Base-by-base conservation (phyloP, 2,113 vertebrate species). In the Clarias magur region DNA sequence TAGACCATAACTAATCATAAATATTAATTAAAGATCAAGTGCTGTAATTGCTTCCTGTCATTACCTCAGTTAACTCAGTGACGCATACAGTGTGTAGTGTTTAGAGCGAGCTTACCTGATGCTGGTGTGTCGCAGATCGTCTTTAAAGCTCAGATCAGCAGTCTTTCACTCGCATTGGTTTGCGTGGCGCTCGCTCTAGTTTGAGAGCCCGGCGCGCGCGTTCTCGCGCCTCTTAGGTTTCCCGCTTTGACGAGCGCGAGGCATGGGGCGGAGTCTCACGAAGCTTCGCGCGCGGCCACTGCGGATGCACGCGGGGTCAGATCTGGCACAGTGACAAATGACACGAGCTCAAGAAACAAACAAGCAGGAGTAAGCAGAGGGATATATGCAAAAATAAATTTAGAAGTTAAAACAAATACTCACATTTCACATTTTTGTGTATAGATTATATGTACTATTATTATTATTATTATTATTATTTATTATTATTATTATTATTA, bases 171-270 rank as follows among this genome's bases (percentile, higher is more conserved):
- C 53, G 53, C 53, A 8, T 13, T 78, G 75, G 11, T 16, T 56
- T 78, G 12, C 2, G 48, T 78, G 75, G 25, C 48, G 73, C 21
- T 78, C 25, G 75, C 53, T 23, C 75, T 54, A 12, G 7, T 27
- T n/a, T 48, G 42, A 48, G 75, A 54, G 42, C 53, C 19, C 34
- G 9, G 70, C 38, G 38, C 19, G 70, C 72, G 72, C 72, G 72
- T 75, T 10, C 72, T 23, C 72, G 72, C 34, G 38, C 38, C 72
- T 3, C 23, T 12, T 21, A 48, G 21, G 48, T 56, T 78, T n/a
- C 75, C 53, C 75, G 75, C 75, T 78, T 78, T 78, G 75, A 48
- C 48, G 7, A 78, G 75, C 75, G 23, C 75, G 27, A 54, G 73
- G 42, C 73, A n/a, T 42, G 73, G 16, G 73, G 73, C 34, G 72